Evolutionary conservation across 1,140 invertebrate species (phyloP).

Genomic region (Cotesia glomerata): DNA sequence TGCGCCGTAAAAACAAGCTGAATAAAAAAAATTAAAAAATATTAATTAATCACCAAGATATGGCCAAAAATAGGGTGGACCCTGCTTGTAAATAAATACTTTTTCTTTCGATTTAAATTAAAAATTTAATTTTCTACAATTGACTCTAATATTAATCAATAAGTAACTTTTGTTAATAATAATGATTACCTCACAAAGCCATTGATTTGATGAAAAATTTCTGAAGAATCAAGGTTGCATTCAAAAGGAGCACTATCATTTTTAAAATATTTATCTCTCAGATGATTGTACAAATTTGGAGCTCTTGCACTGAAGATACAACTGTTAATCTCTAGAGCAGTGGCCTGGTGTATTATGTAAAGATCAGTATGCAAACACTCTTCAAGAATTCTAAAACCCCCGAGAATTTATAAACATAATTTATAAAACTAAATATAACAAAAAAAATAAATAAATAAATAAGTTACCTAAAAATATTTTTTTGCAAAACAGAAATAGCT

Average conservation of each 20-base stretch:
- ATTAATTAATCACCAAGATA: too few species aligned
- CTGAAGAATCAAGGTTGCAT: constrained; percentile 50
- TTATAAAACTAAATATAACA: background rate
- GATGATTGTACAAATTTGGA: constrained; percentile 54
- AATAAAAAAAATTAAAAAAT: too few species aligned
- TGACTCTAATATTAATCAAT: too few species aligned
- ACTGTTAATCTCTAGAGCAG: constrained; percentile 55
- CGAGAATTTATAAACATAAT: constrained; percentile 20
- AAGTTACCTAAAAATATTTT: constrained; percentile 53
- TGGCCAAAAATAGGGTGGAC: too few species aligned
- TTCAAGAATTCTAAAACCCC: constrained; percentile 60
- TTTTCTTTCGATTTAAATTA: too few species aligned
- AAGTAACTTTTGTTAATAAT: too few species aligned
- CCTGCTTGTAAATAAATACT: too few species aligned
- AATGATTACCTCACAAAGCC: constrained; percentile 51
- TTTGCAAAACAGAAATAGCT: constrained; percentile 45
- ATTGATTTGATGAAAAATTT: constrained; percentile 57
- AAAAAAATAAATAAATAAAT: background rate
- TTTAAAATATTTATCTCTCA: constrained; percentile 49
- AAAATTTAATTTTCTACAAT: too few species aligned
- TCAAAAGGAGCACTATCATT: constrained; percentile 48
- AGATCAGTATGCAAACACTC: constrained; percentile 60
- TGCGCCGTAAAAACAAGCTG: too few species aligned
- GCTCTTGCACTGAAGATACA: constrained; percentile 59
- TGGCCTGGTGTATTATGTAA: constrained; percentile 57